phyloP scores from a whole-genome alignment of 2,888 invertebrate species.

The Orthonevra nobilis region DNA sequence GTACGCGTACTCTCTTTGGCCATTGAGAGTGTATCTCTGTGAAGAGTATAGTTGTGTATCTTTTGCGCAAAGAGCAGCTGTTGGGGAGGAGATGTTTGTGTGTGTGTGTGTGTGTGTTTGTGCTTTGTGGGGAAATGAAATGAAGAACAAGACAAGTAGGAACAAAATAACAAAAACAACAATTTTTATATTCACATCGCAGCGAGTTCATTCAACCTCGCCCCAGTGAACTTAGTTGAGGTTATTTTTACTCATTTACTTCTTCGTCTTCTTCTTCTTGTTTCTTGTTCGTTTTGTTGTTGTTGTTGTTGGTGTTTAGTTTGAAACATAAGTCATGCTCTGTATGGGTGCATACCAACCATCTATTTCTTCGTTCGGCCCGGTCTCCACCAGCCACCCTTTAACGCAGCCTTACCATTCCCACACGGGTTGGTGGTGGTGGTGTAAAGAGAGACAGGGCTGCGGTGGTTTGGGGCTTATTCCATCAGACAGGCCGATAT shows the following conservation, averaged over 20 bases:
- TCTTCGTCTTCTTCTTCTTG: conserved; percentile 44
- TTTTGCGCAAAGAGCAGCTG: conserved; percentile 45
- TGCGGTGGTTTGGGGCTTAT: conserved; percentile 17
- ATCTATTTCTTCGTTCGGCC: conserved; percentile 39
- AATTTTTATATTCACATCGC: conserved; percentile 71
- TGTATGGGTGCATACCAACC: conserved; percentile 68
- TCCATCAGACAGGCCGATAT: conserved; percentile 39
- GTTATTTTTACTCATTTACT: conserved; percentile 78
- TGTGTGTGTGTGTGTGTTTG: conserved; percentile 40
- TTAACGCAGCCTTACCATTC: conserved; percentile 15
- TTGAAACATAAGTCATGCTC: conserved; percentile 67
- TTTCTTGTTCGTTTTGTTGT: conserved; percentile 41
- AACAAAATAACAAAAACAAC: too few species aligned
- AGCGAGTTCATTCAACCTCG: conserved; percentile 80
- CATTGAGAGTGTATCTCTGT: neutral
- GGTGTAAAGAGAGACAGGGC: too few species aligned
- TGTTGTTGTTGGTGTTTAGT: conserved; percentile 49
- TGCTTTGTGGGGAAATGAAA: conserved; percentile 50
- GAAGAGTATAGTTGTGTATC: neutral
- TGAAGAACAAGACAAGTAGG: too few species aligned
- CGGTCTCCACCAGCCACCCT: conserved; percentile 24
- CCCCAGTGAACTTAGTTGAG: conserved; percentile 80
- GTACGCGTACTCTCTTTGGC: neutral
- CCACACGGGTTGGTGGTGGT: conserved; percentile 30
- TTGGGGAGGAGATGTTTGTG: conserved; percentile 47